These are phyloP conservation scores for Spilogale gracilis DNA, from an alignment of 2,113 vertebrate genomes.

Conservation along the genomic window DNA sequence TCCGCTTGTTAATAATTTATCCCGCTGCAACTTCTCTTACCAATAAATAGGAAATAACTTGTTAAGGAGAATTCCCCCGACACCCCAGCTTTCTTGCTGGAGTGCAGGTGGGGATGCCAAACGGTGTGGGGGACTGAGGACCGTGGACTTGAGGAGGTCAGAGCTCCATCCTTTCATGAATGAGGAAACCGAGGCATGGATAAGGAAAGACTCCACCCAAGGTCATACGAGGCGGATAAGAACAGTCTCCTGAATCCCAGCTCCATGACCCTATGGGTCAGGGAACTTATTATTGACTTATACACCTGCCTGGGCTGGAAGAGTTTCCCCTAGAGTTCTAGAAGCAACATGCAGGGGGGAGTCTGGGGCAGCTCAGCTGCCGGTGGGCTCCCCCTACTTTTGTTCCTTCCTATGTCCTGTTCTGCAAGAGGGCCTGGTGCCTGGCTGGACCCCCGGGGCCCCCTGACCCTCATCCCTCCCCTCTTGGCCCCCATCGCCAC, in stretches of 20 bases:
- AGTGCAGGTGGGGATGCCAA: rapidly evolving
- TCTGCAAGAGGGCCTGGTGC: too few relatives aligned
- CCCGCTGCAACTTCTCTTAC: constrained; percentile 89
- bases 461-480: not conserved
- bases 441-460: not conserved
- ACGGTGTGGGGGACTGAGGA: not conserved
- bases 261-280: rapidly evolving
- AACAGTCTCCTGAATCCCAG: not conserved
- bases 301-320: too few relatives aligned
- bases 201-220: not conserved
- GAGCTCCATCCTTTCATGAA: rapidly evolving
- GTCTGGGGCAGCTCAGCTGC: rapidly evolving
- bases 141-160: not conserved
- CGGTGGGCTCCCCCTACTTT: rapidly evolving
- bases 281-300: rapidly evolving
- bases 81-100: constrained; percentile 59
- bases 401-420: not conserved
- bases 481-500: not conserved
- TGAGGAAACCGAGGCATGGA: not conserved
- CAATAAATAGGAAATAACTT: constrained; percentile 91
- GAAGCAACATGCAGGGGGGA: not conserved
- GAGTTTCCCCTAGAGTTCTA: not conserved
- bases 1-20: constrained; percentile 92
- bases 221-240: not conserved
- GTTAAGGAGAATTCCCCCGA: constrained; percentile 84